Evolutionary conservation across 2,113 vertebrate species (phyloP).

Genomic region (Ondatra zibethicus): DNA sequence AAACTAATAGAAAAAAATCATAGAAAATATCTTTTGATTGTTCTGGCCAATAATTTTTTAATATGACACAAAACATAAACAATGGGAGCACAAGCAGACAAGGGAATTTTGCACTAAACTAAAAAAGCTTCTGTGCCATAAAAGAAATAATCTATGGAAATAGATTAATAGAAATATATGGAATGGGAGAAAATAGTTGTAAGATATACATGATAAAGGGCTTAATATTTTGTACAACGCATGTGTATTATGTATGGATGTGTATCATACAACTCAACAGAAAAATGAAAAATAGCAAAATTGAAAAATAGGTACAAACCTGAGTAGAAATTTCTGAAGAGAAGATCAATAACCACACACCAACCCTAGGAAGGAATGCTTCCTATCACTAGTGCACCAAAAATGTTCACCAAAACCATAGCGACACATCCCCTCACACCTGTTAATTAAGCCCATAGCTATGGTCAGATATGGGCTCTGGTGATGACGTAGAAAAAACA

Average conservation of each 20-base stretch:
- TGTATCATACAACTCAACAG: neutral
- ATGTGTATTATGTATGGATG: neutral
- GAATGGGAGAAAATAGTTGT: neutral
- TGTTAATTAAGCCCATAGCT: neutral
- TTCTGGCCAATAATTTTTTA: neutral
- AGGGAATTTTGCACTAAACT: neutral
- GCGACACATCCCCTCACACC: neutral
- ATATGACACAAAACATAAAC: neutral
- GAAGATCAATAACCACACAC: neutral
- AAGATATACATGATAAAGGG: neutral
- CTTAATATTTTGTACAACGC: neutral
- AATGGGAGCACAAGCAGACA: neutral
- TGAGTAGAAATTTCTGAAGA: neutral
- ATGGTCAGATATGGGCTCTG: neutral
- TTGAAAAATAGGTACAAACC: neutral
- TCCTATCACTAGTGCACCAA: neutral
- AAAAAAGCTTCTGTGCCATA: neutral
- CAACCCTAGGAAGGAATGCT: neutral
- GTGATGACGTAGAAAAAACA: neutral
- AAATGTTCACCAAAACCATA: neutral
- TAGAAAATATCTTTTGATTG: neutral
- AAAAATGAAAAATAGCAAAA: neutral
- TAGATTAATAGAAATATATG: too few species aligned
- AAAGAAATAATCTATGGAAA: neutral
- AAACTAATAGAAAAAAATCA: neutral